Evolutionary conservation across 1,140 invertebrate species (phyloP).

Genomic region (Papilio machaon): DNA sequence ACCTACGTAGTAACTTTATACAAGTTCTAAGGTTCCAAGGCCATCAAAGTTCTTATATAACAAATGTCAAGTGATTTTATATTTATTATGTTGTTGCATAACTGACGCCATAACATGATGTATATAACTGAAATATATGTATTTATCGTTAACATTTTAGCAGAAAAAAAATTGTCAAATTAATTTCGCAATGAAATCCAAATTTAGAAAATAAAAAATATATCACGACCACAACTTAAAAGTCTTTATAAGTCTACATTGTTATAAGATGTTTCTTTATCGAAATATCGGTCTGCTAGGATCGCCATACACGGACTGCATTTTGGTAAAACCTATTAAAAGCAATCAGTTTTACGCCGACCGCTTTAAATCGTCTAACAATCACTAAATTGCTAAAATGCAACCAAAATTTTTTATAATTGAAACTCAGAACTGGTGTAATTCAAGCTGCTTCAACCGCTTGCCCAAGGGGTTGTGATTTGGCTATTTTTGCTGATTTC

Average conservation of each 20-base stretch:
- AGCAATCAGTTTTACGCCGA: too few species aligned
- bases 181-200: too few species aligned
- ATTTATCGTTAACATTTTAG: not conserved
- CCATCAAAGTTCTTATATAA: conserved; percentile 4
- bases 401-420: not conserved
- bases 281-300: too few species aligned
- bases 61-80: conserved; percentile 19
- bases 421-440: not conserved
- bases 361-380: too few species aligned
- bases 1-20: not conserved
- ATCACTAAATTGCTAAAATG: too few species aligned
- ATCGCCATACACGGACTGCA: too few species aligned
- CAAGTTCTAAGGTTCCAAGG: conserved; percentile 22
- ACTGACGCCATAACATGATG: conserved; percentile 8
- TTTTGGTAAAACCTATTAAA: too few species aligned
- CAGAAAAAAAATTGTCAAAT: not conserved
- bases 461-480: not conserved
- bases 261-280: too few species aligned
- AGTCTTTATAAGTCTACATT: too few species aligned
- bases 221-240: too few species aligned
- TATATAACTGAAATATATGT: not conserved
- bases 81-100: conserved; percentile 22
- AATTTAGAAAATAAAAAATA: too few species aligned
- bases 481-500: not conserved
- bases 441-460: not conserved